Evolutionary conservation across 2,113 vertebrate genomes (phyloP).

Genomic region (Sinocyclocheilus anshuiensis): DNA sequence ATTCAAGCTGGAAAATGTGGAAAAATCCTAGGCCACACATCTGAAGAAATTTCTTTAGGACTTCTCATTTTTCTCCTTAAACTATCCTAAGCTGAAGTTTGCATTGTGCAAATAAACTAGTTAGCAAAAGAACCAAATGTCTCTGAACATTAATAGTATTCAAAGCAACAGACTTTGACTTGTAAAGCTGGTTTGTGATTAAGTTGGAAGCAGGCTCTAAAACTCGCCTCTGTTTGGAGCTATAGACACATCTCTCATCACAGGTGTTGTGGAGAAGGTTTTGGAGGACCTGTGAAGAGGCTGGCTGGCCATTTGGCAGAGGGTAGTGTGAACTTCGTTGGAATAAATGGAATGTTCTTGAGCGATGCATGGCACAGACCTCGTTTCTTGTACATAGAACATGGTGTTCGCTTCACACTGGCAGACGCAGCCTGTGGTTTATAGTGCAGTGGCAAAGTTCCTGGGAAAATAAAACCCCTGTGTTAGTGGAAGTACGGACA

Average conservation of each 20-base stretch:
- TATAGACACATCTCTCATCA: neutral
- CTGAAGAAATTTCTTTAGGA: slow-evolving; percentile 47
- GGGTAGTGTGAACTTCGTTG: neutral
- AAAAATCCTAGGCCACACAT: slow-evolving; percentile 26
- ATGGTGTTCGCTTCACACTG: slow-evolving; percentile 18
- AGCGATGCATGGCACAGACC: neutral
- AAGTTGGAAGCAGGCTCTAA: neutral
- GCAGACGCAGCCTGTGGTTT: slow-evolving; percentile 1
- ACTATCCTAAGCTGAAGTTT: neutral
- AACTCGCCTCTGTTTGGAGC: neutral
- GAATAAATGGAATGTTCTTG: slow-evolving; percentile 17
- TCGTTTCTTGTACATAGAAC: neutral
- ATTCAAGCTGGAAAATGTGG: slow-evolving; percentile 50
- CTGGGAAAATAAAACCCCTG: slow-evolving; percentile 36
- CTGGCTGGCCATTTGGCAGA: slow-evolving; percentile 12
- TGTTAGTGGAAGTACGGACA: slow-evolving; percentile 53
- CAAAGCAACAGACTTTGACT: slow-evolving; percentile 12
- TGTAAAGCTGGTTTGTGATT: slow-evolving; percentile 6
- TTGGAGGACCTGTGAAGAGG: neutral
- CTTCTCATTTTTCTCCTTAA: slow-evolving; percentile 25
- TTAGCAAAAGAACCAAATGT: neutral
- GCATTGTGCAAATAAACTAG: neutral
- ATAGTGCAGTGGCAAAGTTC: slow-evolving; percentile 17
- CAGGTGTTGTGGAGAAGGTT: slow-evolving; percentile 13
- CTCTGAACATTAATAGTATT: slow-evolving; percentile 25